A percentile compares a stretch with the other conserved stretches of the same genome.
These are phyloP conservation scores for Recurvirostra avosetta DNA, from an alignment of 2,113 vertebrate genomes.

Conservation along the genomic window DNA sequence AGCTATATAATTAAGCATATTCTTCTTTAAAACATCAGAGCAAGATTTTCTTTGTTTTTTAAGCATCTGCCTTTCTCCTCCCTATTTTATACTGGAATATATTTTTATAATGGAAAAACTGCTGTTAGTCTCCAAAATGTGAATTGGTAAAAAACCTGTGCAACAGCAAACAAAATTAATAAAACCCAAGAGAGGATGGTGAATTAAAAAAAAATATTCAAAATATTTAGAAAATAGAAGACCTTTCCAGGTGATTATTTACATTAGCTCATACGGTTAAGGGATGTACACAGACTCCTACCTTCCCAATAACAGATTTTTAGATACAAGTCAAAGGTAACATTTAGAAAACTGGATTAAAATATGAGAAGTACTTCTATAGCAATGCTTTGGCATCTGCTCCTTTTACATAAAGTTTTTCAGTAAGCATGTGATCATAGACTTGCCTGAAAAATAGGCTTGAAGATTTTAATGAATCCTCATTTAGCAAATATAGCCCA, in stretches of 20 bases:
- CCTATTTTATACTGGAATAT: not conserved
- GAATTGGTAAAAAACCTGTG: not conserved
- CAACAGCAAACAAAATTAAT: not conserved
- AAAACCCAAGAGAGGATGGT: not conserved
- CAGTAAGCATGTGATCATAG: not conserved
- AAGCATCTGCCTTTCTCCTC: not conserved
- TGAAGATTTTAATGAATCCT: not conserved
- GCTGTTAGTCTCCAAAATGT: not conserved
- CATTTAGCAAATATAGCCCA: not conserved
- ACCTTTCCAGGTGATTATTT: not conserved
- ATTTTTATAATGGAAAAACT: not conserved
- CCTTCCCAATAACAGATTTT: not conserved
- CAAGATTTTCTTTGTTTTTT: not conserved
- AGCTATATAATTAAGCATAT: not conserved
- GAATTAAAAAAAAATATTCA: not conserved
- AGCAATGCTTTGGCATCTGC: not conserved
- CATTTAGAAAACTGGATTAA: not conserved
- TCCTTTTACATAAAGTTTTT: not conserved
- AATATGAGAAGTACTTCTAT: not conserved
- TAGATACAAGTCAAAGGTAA: not conserved
- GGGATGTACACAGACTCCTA: not conserved
- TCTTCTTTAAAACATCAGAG: not conserved
- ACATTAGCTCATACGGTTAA: not conserved
- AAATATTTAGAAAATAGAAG: not conserved
- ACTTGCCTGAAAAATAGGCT: not conserved